Evolutionary conservation across 1,140 invertebrate species (phyloP), one percentile per base, ranked within the genome.

Genomic region (Ylistrum balloti): DNA sequence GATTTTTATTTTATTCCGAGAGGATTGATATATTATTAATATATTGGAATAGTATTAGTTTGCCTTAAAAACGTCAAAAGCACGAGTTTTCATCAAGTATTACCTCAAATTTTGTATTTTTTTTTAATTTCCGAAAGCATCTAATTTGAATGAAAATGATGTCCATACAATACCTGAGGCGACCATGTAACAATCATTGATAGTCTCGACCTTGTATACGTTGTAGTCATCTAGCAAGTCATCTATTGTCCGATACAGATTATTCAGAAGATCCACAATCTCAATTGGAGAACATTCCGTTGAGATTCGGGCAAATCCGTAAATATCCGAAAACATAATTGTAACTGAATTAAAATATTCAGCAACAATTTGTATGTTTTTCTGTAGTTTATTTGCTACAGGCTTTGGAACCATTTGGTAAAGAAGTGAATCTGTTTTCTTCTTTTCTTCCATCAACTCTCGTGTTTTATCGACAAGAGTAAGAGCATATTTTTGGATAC

Each of bases 241-340:
- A 41, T 96, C 95, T 45, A 95, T 95, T 28, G 92, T 92, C 1
- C 92, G 93, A 91, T 95, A 95, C 33, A 96, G 91, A 20, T 90
- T 93, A 91, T 96, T 96, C 20, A 96, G 89, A 13, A 96, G 90
- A 13, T 91, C 91, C 7, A 96, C 95, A 15, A 98, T 98, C 97
- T 99, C 98, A 33, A 99, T 96, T 0, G 99, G 98, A 7, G 98
- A 98, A 94, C 98, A 98, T 95, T 98, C 97, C 0, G 98, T 97
- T 0, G 97, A 98, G 3, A 98, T 95, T 86, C 97, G 97, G 0
- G 98, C 98, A 93, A 98, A 98, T 0, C 98, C 98, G 9, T 98
- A 98, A 92, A 98, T 98, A 93, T 98, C 98, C 93, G 98, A 98
- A 95, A 98, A 98, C 33, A 96, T 94, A n/a, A 97, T 95, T 33